phyloP scores from a whole-genome alignment of 2,888 invertebrate genomes.

The Papilio gigon region DNA sequence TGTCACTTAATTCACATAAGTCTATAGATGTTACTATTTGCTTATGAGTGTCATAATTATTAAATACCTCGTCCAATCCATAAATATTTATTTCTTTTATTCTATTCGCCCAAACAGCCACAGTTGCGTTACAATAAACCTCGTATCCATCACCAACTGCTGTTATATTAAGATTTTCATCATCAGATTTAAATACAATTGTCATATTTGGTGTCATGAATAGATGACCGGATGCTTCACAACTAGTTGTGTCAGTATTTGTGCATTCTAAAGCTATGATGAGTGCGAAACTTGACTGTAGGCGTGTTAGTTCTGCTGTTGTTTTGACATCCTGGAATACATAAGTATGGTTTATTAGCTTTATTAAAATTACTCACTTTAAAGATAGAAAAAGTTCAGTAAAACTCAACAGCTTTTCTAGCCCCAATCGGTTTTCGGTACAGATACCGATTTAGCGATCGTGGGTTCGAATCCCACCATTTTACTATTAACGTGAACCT shows the following conservation, averaged over 20 bases:
- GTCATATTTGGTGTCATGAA: constrained; percentile 57
- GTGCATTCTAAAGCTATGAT: constrained; percentile 66
- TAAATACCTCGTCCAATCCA: constrained; percentile 63
- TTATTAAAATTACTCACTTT: not conserved
- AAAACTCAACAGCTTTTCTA: too few species aligned
- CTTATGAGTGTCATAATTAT: constrained; percentile 70
- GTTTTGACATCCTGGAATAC: constrained; percentile 59
- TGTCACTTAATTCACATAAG: constrained; percentile 46
- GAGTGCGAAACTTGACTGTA: constrained; percentile 57
- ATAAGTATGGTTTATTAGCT: constrained; percentile 5
- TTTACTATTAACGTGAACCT: too few species aligned
- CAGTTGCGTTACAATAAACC: constrained; percentile 53
- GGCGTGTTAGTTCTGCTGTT: constrained; percentile 64
- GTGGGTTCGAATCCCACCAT: too few species aligned
- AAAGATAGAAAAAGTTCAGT: not conserved
- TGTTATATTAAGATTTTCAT: constrained; percentile 54
- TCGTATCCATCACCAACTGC: constrained; percentile 55
- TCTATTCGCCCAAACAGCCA: constrained; percentile 52
- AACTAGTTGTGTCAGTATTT: constrained; percentile 45
- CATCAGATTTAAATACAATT: constrained; percentile 57
- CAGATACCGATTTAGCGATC: too few species aligned
- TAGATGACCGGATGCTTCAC: constrained; percentile 61
- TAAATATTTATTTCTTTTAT: constrained; percentile 63
- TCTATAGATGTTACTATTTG: constrained; percentile 52
- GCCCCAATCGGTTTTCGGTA: too few species aligned